phyloP scores from a whole-genome alignment of 2,797 vertebrate species.

The Phoebastria nigripes region DNA sequence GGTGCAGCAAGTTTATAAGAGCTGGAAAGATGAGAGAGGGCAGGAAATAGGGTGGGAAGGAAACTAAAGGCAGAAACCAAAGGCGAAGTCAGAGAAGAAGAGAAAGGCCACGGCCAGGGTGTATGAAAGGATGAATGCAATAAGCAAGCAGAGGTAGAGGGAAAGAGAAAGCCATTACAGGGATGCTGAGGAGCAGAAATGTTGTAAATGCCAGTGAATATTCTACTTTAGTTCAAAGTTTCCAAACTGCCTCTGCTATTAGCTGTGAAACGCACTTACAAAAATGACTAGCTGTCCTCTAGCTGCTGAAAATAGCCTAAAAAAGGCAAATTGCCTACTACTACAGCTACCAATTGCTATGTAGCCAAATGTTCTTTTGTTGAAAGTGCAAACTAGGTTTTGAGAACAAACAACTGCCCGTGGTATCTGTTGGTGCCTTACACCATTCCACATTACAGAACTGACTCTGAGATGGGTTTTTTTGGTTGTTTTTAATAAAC shows the following conservation, averaged over 20 bases:
- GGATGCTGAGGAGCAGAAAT: neutral
- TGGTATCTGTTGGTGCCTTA: neutral
- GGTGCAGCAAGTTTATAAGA: neutral
- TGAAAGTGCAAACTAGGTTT: neutral
- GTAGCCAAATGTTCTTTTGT: fast-evolving
- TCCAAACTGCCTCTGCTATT: neutral
- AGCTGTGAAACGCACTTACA: neutral
- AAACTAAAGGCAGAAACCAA: neutral
- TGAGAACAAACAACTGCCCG: neutral
- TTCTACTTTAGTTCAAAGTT: neutral
- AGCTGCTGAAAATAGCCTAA: neutral
- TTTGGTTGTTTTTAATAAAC: neutral
- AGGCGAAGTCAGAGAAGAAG: neutral
- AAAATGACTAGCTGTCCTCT: neutral
- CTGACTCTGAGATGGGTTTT: neutral
- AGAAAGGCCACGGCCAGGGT: neutral
- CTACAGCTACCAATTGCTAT: neutral
- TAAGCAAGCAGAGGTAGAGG: neutral
- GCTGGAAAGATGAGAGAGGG: neutral
- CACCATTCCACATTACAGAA: neutral
- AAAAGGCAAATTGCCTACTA: neutral
- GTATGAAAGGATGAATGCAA: neutral
- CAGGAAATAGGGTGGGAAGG: neutral
- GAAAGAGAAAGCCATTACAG: neutral
- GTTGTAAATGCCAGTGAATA: neutral